phyloP scores from a whole-genome alignment of 2,797 vertebrate genomes.

The Xenentodon cancila region DNA sequence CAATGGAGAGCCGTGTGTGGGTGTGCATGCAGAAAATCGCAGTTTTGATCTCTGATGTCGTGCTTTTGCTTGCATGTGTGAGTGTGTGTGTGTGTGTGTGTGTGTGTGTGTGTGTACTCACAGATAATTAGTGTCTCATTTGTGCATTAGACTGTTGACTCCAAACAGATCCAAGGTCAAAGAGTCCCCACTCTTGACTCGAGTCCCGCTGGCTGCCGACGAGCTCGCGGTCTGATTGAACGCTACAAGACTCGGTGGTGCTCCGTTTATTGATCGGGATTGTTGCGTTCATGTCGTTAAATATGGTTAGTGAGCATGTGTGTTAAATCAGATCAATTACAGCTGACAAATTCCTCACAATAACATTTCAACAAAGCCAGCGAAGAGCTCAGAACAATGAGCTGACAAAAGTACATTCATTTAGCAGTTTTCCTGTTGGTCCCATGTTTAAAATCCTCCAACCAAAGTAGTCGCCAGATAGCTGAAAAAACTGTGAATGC shows the following conservation, averaged over 20 bases:
- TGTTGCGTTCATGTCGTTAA: too few relatives aligned
- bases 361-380: too few relatives aligned
- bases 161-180: conserved; percentile 70
- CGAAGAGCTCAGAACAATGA: too few relatives aligned
- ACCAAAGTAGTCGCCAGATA: too few relatives aligned
- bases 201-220: conserved; percentile 25
- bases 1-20: conserved; percentile 53
- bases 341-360: too few relatives aligned
- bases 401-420: too few relatives aligned
- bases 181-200: conserved; percentile 43
- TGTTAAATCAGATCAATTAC: too few relatives aligned
- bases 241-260: conserved; percentile 4
- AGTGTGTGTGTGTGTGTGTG: conserved; percentile 1
- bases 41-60: conserved; percentile 25
- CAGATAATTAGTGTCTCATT: conserved; percentile 60
- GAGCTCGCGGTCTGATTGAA: conserved; percentile 5
- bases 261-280: neutral
- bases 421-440: too few relatives aligned
- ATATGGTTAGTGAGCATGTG: too few relatives aligned
- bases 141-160: conserved; percentile 53
- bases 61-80: neutral
- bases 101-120: conserved; percentile 15
- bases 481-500: too few relatives aligned
- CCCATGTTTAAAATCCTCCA: too few relatives aligned
- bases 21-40: conserved; percentile 3